Evolutionary conservation across 2,113 vertebrate genomes (phyloP), one percentile per base, ranked within the genome.

Genomic region (Leiothrix lutea): DNA sequence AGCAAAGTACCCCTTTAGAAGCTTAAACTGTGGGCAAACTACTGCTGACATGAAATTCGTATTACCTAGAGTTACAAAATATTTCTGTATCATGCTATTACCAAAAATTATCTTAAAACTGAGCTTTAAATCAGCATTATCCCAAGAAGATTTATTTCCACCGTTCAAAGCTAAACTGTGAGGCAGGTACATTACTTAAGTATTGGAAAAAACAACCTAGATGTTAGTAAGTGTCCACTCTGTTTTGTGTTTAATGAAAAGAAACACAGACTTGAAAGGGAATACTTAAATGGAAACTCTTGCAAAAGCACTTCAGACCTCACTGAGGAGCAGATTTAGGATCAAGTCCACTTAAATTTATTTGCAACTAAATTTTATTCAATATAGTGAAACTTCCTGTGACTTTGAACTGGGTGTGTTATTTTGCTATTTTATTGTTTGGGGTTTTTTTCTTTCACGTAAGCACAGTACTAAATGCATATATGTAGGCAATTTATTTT

Each of bases 381-480:
- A 67, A 60, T 50, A 11, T n/a, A 78, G 22, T 40, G 38, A 77
- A 91, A 64, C 3, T 44, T 4, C 17, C 8, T 19, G 4, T 72
- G 38, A 5, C 28, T 90, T 92, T 91, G 48, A 73, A 64, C 42
- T 75, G 51, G 5, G 17, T 48, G 13, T 71, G 4, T 45, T 79
- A 28, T n/a, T 67, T 74, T 20, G 2, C 12, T 70, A 1, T 51
- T 86, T 51, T 44, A 53, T 84, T 50, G 14, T 40, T 81, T 65
- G 9, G 1, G 1, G 5, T 0, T 1, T 6, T 75, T 89, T 70
- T 70, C 29, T 71, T 72, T 61, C 40, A 65, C 2, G 1, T 53
- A 75, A 53, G 28, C 6, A 15, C 26, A 67, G 17, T 53, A 15
- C 16, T 90, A 36, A 14, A 53, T 79, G 24, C 53, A 8, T 57